Evolutionary conservation across 2,888 invertebrate species (phyloP).

Genomic region (Myathropa florea): DNA sequence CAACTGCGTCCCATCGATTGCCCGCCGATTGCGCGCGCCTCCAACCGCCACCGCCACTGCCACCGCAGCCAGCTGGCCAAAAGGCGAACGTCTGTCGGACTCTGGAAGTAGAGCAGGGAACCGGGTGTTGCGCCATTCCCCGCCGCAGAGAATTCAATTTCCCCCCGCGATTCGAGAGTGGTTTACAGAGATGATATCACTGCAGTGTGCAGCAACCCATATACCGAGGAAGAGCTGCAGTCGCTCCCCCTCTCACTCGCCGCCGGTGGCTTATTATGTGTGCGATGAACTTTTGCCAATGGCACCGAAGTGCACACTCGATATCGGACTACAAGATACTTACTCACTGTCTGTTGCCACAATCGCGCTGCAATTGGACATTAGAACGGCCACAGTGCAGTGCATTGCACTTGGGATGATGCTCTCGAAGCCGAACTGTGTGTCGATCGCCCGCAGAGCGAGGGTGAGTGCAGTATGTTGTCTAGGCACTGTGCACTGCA

Average conservation of each 20-base stretch:
- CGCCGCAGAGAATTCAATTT: conserved; percentile 39
- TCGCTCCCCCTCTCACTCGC: not conserved
- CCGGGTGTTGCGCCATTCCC: conserved; percentile 5
- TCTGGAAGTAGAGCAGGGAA: conserved; percentile 51
- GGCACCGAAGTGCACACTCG: conserved; percentile 33
- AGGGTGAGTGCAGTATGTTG: conserved; percentile 7
- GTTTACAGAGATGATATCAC: conserved; percentile 48
- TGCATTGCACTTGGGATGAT: conserved; percentile 52
- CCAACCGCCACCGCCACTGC: not conserved
- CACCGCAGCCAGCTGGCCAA: not conserved
- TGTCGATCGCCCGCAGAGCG: not conserved
- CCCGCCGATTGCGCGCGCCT: conserved; percentile 4
- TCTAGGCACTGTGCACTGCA: no score
- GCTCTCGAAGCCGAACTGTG: not conserved
- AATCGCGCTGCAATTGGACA: conserved; percentile 50
- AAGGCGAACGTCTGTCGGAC: not conserved
- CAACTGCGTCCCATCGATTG: conserved; percentile 38
- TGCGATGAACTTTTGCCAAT: conserved; percentile 67
- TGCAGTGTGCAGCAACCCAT: conserved; percentile 2
- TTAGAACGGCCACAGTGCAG: conserved; percentile 63
- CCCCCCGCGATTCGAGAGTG: not conserved
- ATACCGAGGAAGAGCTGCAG: conserved; percentile 15
- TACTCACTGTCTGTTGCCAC: conserved; percentile 42
- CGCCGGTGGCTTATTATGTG: conserved; percentile 66
- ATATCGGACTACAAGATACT: conserved; percentile 54